phyloP scores from a whole-genome alignment of 2,797 vertebrate species.

The Sebastes cheni region DNA sequence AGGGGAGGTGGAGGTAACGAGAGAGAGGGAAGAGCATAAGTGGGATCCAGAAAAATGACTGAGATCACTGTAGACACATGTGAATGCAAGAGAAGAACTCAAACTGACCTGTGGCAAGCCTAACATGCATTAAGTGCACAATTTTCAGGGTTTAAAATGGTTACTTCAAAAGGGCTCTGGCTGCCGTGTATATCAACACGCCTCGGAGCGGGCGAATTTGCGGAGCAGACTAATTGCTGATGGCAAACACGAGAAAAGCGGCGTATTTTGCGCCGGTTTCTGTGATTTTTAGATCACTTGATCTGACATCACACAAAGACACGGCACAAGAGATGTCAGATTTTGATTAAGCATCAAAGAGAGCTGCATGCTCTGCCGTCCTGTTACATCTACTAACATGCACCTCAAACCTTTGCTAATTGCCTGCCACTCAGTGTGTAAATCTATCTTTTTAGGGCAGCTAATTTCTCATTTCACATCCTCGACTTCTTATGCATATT shows the following conservation, averaged over 20 bases:
- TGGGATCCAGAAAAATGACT: slow-evolving; percentile 43
- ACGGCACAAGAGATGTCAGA: slow-evolving; percentile 64
- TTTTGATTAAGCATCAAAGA: slow-evolving; percentile 75
- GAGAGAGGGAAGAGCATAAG: slow-evolving; percentile 22
- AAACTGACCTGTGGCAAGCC: slow-evolving; percentile 55
- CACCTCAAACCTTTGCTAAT: slow-evolving; percentile 68
- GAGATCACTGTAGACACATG: slow-evolving; percentile 57
- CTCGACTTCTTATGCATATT: slow-evolving; percentile 18
- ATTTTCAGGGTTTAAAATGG: slow-evolving; percentile 60
- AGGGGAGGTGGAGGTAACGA: slow-evolving; percentile 24
- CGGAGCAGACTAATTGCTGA: slow-evolving; percentile 61
- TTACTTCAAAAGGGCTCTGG: slow-evolving; percentile 58
- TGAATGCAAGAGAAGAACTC: slow-evolving; percentile 42
- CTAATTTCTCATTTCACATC: slow-evolving; percentile 46
- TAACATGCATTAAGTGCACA: slow-evolving; percentile 41
- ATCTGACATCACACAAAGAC: slow-evolving; percentile 78
- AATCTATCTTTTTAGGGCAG: slow-evolving; percentile 48
- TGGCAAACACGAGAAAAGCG: slow-evolving; percentile 56
- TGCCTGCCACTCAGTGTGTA: slow-evolving; percentile 54
- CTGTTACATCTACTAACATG: slow-evolving; percentile 59
- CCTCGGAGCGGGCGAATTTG: slow-evolving; percentile 47
- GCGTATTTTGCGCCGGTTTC: slow-evolving; percentile 61
- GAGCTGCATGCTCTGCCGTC: slow-evolving; percentile 53
- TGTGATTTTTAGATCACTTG: slow-evolving; percentile 74
- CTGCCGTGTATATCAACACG: slow-evolving; percentile 50